Evolutionary conservation across 2,797 vertebrate species (phyloP), one percentile per base, ranked within the genome.

Genomic region (Australoheros facetus): DNA sequence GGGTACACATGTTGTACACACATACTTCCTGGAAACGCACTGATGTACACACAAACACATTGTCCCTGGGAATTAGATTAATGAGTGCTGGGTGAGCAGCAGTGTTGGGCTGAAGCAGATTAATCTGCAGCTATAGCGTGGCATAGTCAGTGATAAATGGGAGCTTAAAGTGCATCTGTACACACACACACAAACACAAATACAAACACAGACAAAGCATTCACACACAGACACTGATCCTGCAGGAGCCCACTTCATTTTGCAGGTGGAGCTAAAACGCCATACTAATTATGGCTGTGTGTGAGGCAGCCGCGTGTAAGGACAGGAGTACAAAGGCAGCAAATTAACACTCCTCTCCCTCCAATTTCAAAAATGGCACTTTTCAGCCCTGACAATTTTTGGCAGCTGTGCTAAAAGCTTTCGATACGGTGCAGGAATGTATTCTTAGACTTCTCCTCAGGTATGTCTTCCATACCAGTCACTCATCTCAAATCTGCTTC

Each of bases 121-220:
- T 93, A 88, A 93, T 93, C 91, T 90, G 75, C 86, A 85, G 87
- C 91, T 88, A 83, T 80, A 79, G 79, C 62, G 84, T 71, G 85
- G 80, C 87, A 85, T 78, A 82, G 77, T 82, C 85, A 77, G 83
- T 94, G 94, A 95, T 94, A 88, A 95, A 95, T 95, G 91, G 90
- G 88, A 80, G 84, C 88, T 87, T 92, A 87, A 80, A 85, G 84
- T 90, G 80, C 82, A 88, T 86, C 48, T 70, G 56, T 60, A 48
- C 5, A 62, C 51, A 70, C n/a, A 51, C 53, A 73, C 7, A 72
- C 3, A 39, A 12, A 75, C 45, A 64, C 59, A 78, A 56, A 75
- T 3, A 56, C 10, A 71, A 48, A 70, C 39, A 23, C 28, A 56
- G 32, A 78, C 13, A 79, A 56, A 70, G 64, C 6, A 56, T 17